phyloP scores from a whole-genome alignment of 1,140 invertebrate genomes.

The Drosophila takahashii region DNA sequence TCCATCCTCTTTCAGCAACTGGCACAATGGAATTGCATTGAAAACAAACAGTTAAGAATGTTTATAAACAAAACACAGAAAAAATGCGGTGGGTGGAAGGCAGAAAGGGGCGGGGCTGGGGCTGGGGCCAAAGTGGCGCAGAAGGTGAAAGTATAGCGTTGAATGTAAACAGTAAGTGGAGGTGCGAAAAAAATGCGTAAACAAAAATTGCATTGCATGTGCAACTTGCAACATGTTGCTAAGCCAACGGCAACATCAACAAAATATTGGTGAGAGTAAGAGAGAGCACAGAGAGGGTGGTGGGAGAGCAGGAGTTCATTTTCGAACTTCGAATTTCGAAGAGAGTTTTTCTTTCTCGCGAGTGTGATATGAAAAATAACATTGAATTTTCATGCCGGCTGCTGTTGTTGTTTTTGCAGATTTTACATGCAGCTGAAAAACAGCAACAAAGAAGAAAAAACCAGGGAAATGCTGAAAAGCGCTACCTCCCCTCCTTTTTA shows the following conservation, averaged over 20 bases:
- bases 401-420: constrained; percentile 54
- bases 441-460: constrained; percentile 57
- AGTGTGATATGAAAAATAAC: constrained; percentile 42
- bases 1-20: constrained; percentile 55
- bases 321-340: constrained; percentile 66
- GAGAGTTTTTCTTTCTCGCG: constrained; percentile 7
- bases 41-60: constrained; percentile 74
- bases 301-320: constrained; percentile 48
- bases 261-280: neutral
- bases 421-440: constrained; percentile 73
- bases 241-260: constrained; percentile 21
- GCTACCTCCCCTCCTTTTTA: neutral
- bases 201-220: constrained; percentile 41
- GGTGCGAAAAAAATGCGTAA: constrained; percentile 76
- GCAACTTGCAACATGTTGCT: constrained; percentile 63
- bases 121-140: constrained; percentile 24
- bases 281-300: constrained; percentile 2
- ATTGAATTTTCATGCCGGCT: constrained; percentile 57
- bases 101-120: neutral
- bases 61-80: constrained; percentile 76
- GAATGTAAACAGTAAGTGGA: constrained; percentile 58
- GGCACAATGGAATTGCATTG: constrained; percentile 65
- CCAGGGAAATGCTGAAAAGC: constrained; percentile 54
- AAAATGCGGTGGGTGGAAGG: constrained; percentile 27
- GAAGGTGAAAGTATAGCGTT: constrained; percentile 66